Evolutionary conservation across 1,140 invertebrate genomes (phyloP).

Genomic region (Drosophila murphyi): DNA sequence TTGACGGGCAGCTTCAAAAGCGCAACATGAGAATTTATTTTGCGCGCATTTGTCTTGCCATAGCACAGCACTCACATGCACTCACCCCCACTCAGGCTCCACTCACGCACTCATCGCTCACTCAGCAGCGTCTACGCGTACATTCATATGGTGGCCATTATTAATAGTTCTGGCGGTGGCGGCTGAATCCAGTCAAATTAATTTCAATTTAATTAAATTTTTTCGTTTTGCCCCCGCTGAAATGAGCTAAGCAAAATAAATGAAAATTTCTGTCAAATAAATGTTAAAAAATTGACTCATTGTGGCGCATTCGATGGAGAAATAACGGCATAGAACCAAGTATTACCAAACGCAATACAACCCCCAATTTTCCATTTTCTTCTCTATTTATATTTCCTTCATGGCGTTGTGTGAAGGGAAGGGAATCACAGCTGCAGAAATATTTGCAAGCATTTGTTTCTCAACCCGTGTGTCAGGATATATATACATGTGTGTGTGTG

Average conservation of each 20-base stretch:
- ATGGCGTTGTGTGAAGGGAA: slow-evolving; percentile 27
- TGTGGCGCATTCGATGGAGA: slow-evolving; percentile 50
- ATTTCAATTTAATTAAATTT: slow-evolving; percentile 84
- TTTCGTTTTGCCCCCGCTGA: slow-evolving; percentile 23
- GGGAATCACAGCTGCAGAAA: slow-evolving; percentile 79
- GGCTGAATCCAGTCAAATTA: slow-evolving; percentile 80
- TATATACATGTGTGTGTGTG: slow-evolving; percentile 10
- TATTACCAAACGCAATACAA: slow-evolving; percentile 7
- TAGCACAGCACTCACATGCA: slow-evolving; percentile 45
- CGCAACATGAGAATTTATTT: slow-evolving; percentile 82
- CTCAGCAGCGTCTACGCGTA: slow-evolving; percentile 10
- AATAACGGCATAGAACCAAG: slow-evolving; percentile 11
- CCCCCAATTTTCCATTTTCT: not conserved
- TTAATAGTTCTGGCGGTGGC: slow-evolving; percentile 74
- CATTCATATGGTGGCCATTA: slow-evolving; percentile 59
- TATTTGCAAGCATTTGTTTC: slow-evolving; percentile 78
- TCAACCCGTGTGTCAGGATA: slow-evolving; percentile 35
- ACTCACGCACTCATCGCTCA: slow-evolving; percentile 12
- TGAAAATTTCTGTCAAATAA: slow-evolving; percentile 83
- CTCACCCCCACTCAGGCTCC: slow-evolving; percentile 21
- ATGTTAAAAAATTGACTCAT: slow-evolving; percentile 84
- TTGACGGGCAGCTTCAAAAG: slow-evolving; percentile 73
- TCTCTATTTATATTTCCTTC: not conserved
- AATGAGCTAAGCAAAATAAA: slow-evolving; percentile 65
- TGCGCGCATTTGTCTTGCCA: slow-evolving; percentile 74